Evolutionary conservation across 35 echinoderm and acorn worm species (phyloP), one percentile per base, ranked within the genome.

Genomic region (Lytechinus variegatus): DNA sequence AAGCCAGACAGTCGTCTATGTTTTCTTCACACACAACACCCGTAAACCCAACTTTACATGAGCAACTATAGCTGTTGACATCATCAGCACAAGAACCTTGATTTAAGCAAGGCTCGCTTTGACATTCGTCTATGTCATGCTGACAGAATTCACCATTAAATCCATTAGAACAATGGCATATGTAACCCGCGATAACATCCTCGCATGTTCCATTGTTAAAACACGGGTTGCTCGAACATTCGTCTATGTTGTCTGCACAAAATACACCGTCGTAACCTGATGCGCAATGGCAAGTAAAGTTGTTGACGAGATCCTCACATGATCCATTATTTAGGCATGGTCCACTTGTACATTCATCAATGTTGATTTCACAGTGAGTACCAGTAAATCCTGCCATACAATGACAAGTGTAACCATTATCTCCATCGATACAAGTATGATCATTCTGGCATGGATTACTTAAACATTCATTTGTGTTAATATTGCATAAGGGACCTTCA

Each of bases 191-290:
- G 16, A 96, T 89, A 27, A 89, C 72, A 28, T 97, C 97, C n/a
- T 97, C 89, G 95, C 98, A 99, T 28, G 94, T 97, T 53, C 96
- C 98, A 28, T 96, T 94, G 92, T 99, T 95, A 10, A 95, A 89
- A 28, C 97, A 97, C 6, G 92, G 95, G 10, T 96, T 53, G 57
- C 96, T 91, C 54, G 86, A 56, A 54, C 95, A 95, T 57, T 95
- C 95, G 87, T 95, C 90, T 12, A 89, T 89, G 24, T 95, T 95
- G 14, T 52, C 11, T 61, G 88, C 52, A 86, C 97, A 97, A 1
- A 97, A 53, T 12, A 52, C 54, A 54, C 97, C 97, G 54, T 57
- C 27, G 86, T 87, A 97, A 29, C 56, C 95, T 66, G 54, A 27
- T 21, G 24, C 33, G 87, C 97, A 97, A 53, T 95, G 58, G 44